phyloP scores from a whole-genome alignment of 2,113 vertebrate species.

The Amphilophus citrinellus region DNA sequence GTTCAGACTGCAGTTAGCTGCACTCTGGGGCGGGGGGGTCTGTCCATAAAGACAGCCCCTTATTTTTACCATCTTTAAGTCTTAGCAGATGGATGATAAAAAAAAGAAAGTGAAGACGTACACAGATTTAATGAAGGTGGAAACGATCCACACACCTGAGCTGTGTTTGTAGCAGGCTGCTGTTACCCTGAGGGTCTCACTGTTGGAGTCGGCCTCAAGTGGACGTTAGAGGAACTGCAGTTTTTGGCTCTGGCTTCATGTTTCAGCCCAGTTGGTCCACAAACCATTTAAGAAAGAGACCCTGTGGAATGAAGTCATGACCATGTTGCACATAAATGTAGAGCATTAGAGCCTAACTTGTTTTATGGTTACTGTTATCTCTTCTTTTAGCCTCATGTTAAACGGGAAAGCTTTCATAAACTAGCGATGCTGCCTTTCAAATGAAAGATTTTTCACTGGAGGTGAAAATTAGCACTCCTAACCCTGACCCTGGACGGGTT shows the following conservation, averaged over 20 bases:
- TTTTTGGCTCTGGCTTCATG: too few relatives aligned
- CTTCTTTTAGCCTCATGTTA: neutral
- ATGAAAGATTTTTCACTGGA: fast-evolving
- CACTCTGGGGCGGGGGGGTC: neutral
- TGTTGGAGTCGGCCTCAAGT: too few relatives aligned
- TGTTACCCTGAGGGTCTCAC: too few relatives aligned
- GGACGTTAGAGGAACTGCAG: too few relatives aligned
- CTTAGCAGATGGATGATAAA: neutral
- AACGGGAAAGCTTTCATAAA: neutral
- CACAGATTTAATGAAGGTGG: neutral
- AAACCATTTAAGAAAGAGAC: too few relatives aligned
- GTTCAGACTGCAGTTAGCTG: neutral
- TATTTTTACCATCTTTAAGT: neutral
- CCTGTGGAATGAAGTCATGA: neutral
- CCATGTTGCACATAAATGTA: neutral
- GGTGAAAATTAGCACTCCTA: fast-evolving
- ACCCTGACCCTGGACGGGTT: neutral
- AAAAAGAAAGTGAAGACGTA: neutral
- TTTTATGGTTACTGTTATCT: neutral
- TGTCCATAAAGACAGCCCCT: neutral
- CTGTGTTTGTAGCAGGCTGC: neutral
- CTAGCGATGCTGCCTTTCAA: neutral
- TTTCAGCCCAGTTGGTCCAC: too few relatives aligned
- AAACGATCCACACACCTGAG: neutral
- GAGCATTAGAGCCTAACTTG: too few relatives aligned